A percentile compares a stretch with the other conserved stretches of the same genome.
Evolutionary conservation across 2,888 invertebrate species (phyloP).

Genomic region (Cybosia mesomella): DNA sequence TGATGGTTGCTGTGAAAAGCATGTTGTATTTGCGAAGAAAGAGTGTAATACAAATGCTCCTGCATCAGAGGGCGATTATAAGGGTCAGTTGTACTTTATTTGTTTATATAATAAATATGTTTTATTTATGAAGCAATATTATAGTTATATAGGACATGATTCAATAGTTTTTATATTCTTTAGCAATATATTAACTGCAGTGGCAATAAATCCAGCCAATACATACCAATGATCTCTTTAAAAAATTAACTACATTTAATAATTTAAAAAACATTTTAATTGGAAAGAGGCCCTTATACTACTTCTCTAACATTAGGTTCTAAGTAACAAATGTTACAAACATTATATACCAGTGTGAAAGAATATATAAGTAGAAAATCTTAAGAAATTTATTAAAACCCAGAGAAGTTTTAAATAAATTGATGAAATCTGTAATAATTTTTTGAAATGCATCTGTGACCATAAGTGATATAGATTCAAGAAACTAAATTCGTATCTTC

Average conservation of each 20-base stretch:
- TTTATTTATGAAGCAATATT: neutral
- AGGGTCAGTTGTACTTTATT: conserved; percentile 78
- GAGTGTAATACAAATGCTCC: conserved; percentile 89
- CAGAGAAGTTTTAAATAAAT: neutral
- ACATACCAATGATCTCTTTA: neutral
- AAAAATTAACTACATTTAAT: neutral
- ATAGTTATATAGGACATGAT: neutral
- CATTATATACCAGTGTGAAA: neutral
- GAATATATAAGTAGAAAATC: neutral
- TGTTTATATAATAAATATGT: neutral
- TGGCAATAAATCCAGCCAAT: neutral
- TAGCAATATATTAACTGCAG: neutral
- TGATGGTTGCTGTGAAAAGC: conserved; percentile 90
- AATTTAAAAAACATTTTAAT: neutral
- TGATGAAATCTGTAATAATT: neutral
- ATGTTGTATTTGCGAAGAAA: conserved; percentile 89
- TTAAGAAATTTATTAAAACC: neutral
- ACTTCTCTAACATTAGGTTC: neutral
- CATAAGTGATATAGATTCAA: neutral
- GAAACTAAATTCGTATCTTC: neutral
- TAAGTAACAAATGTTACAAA: neutral
- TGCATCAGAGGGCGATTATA: conserved; percentile 88
- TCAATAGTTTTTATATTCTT: neutral
- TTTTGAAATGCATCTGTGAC: neutral
- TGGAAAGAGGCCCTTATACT: neutral